Conservation (phyloP, 2,888 invertebrate species). For the Drosophila eohydei region DNA sequence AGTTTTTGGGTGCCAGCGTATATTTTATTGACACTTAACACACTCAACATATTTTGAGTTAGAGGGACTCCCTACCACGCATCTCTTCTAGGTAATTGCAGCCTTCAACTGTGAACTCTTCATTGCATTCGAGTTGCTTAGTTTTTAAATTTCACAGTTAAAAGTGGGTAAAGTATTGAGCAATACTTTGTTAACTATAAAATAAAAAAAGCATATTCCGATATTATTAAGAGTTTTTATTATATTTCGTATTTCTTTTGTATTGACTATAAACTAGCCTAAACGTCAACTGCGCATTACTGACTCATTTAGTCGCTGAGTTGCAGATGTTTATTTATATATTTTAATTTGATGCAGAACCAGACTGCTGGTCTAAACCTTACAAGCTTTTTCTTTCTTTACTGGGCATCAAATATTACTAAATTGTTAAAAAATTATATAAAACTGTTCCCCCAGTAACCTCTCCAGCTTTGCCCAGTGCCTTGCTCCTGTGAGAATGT, state of each 20-base stretch:
- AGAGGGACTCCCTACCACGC: neutral
- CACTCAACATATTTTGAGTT: slow-evolving; percentile 40
- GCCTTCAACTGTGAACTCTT: slow-evolving; percentile 32
- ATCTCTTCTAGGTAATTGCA: too few species aligned
- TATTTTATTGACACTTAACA: slow-evolving; percentile 75
- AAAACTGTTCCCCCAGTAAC: slow-evolving; percentile 17
- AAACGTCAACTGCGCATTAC: too few species aligned
- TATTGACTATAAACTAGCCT: too few species aligned
- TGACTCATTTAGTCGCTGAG: neutral
- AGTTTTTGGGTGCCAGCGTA: slow-evolving; percentile 44
- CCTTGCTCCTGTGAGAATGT: slow-evolving; percentile 22
- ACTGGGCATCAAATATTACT: slow-evolving; percentile 26
- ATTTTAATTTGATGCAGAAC: neutral
- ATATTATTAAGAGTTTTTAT: neutral
- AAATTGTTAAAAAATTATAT: slow-evolving; percentile 32
- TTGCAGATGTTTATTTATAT: neutral
- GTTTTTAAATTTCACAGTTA: slow-evolving; percentile 25
- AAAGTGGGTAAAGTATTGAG: neutral
- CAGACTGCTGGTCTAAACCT: neutral
- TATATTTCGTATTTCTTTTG: neutral
- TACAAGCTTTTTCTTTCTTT: neutral
- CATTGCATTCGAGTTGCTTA: slow-evolving; percentile 41
- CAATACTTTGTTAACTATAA: neutral
- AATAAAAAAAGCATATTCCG: neutral
- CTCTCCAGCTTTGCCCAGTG: neutral